Evolutionary conservation across 2,888 invertebrate species (phyloP).

Genomic region (Encarsia formosa): DNA sequence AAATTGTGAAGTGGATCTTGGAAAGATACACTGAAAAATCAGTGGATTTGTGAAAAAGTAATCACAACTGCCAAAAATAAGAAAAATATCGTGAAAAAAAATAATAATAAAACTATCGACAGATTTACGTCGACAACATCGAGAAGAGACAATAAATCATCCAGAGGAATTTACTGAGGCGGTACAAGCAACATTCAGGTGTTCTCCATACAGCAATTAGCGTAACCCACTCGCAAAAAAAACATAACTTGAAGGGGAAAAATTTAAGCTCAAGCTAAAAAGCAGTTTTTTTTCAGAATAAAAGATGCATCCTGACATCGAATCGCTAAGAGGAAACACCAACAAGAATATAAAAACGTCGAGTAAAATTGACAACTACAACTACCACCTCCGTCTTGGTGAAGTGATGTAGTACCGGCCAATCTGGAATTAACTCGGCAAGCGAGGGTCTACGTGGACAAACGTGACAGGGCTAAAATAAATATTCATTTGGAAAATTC

Average conservation of each 20-base stretch:
- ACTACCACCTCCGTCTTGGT: conserved; percentile 79
- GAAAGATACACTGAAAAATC: conserved; percentile 7
- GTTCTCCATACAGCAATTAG: too few relatives aligned
- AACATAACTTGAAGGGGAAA: too few relatives aligned
- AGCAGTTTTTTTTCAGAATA: too few relatives aligned
- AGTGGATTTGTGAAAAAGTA: background rate
- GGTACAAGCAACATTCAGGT: too few relatives aligned
- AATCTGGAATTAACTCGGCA: conserved; percentile 94
- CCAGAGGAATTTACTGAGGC: too few relatives aligned
- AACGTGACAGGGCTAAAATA: conserved; percentile 33
- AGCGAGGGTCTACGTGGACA: conserved; percentile 78
- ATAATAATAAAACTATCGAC: conserved; percentile 1
- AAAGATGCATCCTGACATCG: too few relatives aligned
- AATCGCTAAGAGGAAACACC: too few relatives aligned
- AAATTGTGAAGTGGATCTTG: conserved; percentile 8
- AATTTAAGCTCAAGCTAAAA: too few relatives aligned
- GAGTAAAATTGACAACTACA: conserved; percentile 14
- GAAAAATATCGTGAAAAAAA: background rate
- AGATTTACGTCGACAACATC: conserved; percentile 5
- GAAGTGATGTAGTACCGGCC: conserved; percentile 85
- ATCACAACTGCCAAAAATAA: too few relatives aligned
- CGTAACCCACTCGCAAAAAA: too few relatives aligned
- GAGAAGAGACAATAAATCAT: conserved; percentile 8
- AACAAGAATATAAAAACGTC: background rate
- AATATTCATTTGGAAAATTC: conserved; percentile 15